phyloP scores from a whole-genome alignment of 2,797 vertebrate species.

The Periparus ater region DNA sequence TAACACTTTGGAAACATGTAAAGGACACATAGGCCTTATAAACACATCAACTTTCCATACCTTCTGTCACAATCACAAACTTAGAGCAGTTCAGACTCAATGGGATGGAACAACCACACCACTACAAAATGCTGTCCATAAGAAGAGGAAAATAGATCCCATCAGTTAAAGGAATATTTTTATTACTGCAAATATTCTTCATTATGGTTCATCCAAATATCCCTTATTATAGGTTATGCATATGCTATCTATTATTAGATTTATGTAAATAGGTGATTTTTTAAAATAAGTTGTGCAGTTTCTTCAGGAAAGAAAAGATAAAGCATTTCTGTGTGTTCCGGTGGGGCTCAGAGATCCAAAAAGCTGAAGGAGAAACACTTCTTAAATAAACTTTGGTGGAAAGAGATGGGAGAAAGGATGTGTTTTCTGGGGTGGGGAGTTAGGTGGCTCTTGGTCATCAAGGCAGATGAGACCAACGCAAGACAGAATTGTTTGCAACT shows the following conservation, averaged over 20 bases:
- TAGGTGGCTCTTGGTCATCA: not conserved
- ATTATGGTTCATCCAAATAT: not conserved
- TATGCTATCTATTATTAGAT: not conserved
- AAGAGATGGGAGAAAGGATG: not conserved
- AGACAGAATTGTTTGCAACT: not conserved
- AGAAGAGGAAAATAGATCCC: not conserved
- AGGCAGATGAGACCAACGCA: not conserved
- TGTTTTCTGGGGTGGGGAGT: rapidly evolving
- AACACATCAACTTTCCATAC: not conserved
- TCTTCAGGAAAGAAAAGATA: not conserved
- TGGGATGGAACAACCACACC: not conserved
- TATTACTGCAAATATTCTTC: not conserved
- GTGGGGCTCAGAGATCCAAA: not conserved
- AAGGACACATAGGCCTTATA: not conserved
- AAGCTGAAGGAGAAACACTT: not conserved
- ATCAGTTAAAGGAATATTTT: not conserved
- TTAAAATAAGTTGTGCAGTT: not conserved
- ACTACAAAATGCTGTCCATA: not conserved
- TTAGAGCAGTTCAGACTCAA: not conserved
- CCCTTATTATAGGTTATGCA: not conserved
- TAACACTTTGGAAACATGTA: not conserved
- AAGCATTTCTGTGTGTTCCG: not conserved
- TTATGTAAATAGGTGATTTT: not conserved
- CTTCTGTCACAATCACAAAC: not conserved
- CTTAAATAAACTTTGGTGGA: not conserved